Percentiles rank a stretch among this genome's conserved stretches.
These are phyloP conservation scores for Neotragus moschatus DNA, from an alignment of 2,113 vertebrate species.

Conservation along the genomic window DNA sequence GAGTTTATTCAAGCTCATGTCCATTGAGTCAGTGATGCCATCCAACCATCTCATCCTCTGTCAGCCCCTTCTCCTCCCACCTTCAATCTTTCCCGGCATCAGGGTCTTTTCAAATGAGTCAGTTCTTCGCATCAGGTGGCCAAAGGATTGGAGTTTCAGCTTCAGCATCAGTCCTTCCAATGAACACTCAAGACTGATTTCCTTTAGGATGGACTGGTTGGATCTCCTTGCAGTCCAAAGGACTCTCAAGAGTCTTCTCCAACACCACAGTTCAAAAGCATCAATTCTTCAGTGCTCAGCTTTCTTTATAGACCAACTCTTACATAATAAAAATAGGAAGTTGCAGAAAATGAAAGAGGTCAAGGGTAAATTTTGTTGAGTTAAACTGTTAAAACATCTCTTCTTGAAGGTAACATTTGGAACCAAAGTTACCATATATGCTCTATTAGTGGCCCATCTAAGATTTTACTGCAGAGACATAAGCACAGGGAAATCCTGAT, in stretches of 20 bases:
- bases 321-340: neutral
- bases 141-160: neutral
- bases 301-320: neutral
- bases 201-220: neutral
- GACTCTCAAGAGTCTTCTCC: neutral
- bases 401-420: neutral
- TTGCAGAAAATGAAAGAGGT: neutral
- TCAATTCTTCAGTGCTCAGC: rapidly evolving
- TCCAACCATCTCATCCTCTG: neutral
- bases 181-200: neutral
- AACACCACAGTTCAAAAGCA: neutral
- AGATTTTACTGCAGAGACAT: neutral
- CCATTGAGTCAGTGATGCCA: neutral
- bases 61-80: neutral
- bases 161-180: neutral
- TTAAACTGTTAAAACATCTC: neutral
- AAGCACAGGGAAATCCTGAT: no score
- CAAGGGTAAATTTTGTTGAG: neutral
- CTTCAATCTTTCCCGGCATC: neutral
- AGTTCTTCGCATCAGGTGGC: neutral
- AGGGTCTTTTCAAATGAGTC: neutral
- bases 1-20: neutral
- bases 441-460: neutral
- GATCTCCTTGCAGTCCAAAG: neutral
- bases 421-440: neutral